Percentiles rank a stretch among this genome's conserved stretches.
These are phyloP conservation scores for Dromius quadrimaculatus DNA, from an alignment of 2,888 invertebrate species.

Conservation along the genomic window DNA sequence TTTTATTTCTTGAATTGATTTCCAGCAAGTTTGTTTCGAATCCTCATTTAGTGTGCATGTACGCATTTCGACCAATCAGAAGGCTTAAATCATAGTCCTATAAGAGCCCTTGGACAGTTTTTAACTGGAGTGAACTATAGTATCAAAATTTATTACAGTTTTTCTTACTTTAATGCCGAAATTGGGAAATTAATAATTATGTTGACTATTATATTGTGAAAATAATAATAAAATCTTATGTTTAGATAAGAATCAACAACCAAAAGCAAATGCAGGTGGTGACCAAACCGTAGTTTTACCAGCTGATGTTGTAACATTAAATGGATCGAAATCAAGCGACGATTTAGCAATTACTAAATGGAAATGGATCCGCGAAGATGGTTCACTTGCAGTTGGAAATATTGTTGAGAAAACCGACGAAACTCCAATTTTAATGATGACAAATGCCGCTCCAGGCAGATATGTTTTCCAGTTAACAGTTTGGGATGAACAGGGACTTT, in stretches of 20 bases:
- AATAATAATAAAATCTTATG: no score
- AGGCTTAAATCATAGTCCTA: no score
- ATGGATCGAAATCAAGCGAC: conserved; percentile 88
- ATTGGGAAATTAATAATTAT: no score
- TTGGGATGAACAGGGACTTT: conserved; percentile 89
- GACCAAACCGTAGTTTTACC: conserved; percentile 85
- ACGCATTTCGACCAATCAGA: no score
- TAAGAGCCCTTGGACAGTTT: no score
- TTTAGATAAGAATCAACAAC: conserved; percentile 89
- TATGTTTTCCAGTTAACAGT: conserved; percentile 93
- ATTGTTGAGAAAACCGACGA: conserved; percentile 83
- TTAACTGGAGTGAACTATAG: no score
- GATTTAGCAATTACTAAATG: conserved; percentile 88
- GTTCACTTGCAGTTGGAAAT: conserved; percentile 85
- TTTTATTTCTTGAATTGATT: no score
- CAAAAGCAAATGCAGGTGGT: conserved; percentile 90
- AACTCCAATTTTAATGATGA: conserved; percentile 80
- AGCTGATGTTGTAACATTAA: conserved; percentile 79
- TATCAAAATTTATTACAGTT: no score
- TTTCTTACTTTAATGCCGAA: no score
- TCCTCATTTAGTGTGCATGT: no score
- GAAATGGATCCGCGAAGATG: conserved; percentile 83
- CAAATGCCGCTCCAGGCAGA: conserved; percentile 87
- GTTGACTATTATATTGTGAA: no score
- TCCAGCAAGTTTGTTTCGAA: no score